Percentiles rank a stretch among this genome's conserved stretches.
These are phyloP conservation scores for Argentina silus DNA, from an alignment of 2,797 vertebrate genomes.

Conservation along the genomic window DNA sequence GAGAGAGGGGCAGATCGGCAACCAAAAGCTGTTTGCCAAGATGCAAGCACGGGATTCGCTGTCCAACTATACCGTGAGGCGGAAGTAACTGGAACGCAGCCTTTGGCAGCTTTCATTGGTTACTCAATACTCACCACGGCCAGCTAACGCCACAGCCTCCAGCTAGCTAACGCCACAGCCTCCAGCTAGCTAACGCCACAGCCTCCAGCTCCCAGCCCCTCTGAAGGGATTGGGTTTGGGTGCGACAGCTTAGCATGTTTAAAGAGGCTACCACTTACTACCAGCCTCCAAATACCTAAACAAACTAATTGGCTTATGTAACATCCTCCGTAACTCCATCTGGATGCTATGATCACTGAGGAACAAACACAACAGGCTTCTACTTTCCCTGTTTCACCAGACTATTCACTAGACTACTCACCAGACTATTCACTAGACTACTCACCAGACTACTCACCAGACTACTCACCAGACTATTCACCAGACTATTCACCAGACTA, in stretches of 20 bases:
- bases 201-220: conserved; percentile 37
- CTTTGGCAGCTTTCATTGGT: too few relatives aligned
- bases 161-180: conserved; percentile 34
- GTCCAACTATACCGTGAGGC: background rate
- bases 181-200: conserved; percentile 42
- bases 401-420: too few relatives aligned
- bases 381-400: too few relatives aligned
- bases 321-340: conserved; percentile 1
- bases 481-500: too few relatives aligned
- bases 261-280: conserved; percentile 31
- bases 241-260: conserved; percentile 38
- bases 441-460: too few relatives aligned
- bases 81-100: background rate
- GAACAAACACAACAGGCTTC: too few relatives aligned
- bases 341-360: background rate
- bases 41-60: background rate
- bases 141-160: too few relatives aligned
- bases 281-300: conserved; percentile 46
- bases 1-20: background rate
- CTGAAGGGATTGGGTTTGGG: conserved; percentile 24
- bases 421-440: too few relatives aligned
- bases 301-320: conserved; percentile 34
- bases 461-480: too few relatives aligned
- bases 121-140: too few relatives aligned
- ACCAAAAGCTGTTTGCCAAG: background rate